These are phyloP conservation scores for Eristalis tenax DNA, from an alignment of 2,888 invertebrate species.

Conservation along the genomic window DNA sequence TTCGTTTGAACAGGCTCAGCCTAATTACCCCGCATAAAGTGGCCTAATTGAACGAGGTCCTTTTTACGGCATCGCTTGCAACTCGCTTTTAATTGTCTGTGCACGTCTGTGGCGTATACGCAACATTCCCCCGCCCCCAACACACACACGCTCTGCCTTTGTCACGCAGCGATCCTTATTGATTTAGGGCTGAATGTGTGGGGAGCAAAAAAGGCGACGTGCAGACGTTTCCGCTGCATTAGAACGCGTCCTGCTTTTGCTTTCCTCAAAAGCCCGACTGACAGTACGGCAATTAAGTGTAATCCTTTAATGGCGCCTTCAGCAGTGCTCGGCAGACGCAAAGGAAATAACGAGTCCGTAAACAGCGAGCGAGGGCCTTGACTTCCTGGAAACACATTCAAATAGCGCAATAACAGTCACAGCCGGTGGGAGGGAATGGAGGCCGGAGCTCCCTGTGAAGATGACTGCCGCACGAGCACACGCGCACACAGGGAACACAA, in stretches of 20 bases:
- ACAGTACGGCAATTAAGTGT: slow-evolving; percentile 52
- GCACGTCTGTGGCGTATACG: neutral
- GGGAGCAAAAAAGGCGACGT: neutral
- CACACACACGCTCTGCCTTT: neutral
- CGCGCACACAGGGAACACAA: slow-evolving; percentile 8
- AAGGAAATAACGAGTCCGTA: slow-evolving; percentile 25
- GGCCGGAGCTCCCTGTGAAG: neutral
- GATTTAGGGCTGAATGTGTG: neutral
- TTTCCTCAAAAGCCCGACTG: slow-evolving; percentile 21
- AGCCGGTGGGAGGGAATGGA: neutral
- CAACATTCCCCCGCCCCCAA: neutral
- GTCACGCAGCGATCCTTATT: neutral
- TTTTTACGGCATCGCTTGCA: slow-evolving; percentile 13
- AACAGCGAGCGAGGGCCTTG: slow-evolving; percentile 11
- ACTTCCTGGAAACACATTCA: slow-evolving; percentile 21
- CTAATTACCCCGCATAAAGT: slow-evolving; percentile 13
- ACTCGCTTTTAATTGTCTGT: slow-evolving; percentile 16
- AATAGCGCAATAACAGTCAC: slow-evolving; percentile 45
- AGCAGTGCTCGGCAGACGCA: slow-evolving; percentile 5
- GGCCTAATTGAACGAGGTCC: neutral
- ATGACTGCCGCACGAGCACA: neutral
- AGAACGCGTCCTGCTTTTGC: neutral
- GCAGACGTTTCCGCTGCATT: slow-evolving; percentile 7
- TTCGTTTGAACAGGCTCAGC: neutral
- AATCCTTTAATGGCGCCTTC: slow-evolving; percentile 49